Evolutionary conservation across 2,888 invertebrate genomes (phyloP).

Genomic region (Drosophila paucipuncta): DNA sequence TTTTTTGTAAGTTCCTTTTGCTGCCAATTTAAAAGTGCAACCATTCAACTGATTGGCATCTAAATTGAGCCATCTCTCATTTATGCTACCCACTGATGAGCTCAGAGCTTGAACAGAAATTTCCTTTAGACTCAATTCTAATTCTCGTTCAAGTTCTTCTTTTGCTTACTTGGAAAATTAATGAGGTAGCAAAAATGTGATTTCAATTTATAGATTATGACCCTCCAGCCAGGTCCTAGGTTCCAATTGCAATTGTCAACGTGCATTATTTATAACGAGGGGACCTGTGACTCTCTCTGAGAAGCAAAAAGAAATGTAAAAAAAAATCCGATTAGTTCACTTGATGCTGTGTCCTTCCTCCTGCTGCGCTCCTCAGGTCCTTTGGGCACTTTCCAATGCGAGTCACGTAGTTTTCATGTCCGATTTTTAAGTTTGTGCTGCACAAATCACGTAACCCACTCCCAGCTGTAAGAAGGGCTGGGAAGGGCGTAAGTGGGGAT

Average conservation of each 20-base stretch:
- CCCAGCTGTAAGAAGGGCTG: neutral
- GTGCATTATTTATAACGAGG: slow-evolving; percentile 69
- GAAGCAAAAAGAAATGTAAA: slow-evolving; percentile 11
- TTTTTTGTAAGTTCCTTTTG: neutral
- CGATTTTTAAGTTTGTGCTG: slow-evolving; percentile 80
- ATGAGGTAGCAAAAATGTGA: slow-evolving; percentile 74
- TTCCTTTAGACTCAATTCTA: slow-evolving; percentile 16
- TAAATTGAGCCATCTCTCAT: slow-evolving; percentile 69
- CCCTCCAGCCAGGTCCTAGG: slow-evolving; percentile 15
- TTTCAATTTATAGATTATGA: slow-evolving; percentile 74
- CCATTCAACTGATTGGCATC: slow-evolving; percentile 61
- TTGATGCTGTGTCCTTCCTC: slow-evolving; percentile 52
- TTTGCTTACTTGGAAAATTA: slow-evolving; percentile 50
- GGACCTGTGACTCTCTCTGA: slow-evolving; percentile 4
- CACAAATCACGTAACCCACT: slow-evolving; percentile 78
- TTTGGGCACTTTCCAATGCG: slow-evolving; percentile 57
- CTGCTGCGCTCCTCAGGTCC: neutral
- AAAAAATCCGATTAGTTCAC: slow-evolving; percentile 66
- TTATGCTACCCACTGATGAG: slow-evolving; percentile 40
- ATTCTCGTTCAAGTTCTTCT: slow-evolving; percentile 7
- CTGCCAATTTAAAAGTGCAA: slow-evolving; percentile 22
- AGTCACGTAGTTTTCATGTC: slow-evolving; percentile 82
- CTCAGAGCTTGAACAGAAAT: slow-evolving; percentile 23
- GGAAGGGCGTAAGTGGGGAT: neutral
- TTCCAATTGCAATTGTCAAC: slow-evolving; percentile 50